Evolutionary conservation across 2,797 vertebrate genomes (phyloP).

Genomic region (Lacerta agilis): DNA sequence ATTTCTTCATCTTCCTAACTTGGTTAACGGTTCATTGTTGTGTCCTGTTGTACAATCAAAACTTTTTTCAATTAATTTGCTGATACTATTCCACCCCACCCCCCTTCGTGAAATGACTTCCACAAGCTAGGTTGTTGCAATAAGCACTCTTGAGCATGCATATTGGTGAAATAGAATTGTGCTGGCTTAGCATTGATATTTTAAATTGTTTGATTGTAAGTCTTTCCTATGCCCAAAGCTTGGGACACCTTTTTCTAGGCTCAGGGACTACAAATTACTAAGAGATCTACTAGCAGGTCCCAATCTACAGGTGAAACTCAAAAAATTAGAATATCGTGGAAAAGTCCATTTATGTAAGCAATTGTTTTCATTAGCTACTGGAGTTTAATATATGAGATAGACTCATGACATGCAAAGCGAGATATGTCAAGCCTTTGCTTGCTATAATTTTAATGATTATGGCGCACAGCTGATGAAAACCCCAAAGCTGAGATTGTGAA

Average conservation of each 20-base stretch:
- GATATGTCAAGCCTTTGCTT: no score
- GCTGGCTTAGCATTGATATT: neutral
- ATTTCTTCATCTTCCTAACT: constrained; percentile 53
- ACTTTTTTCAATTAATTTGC: constrained; percentile 68
- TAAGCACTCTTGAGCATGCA: neutral
- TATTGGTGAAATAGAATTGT: neutral
- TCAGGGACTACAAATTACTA: neutral
- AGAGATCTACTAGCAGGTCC: neutral
- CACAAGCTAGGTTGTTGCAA: neutral
- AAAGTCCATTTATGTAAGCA: no score
- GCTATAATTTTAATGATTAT: no score
- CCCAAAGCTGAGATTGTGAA: no score
- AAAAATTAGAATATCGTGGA: no score
- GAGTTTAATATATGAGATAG: no score
- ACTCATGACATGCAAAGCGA: no score
- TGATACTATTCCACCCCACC: constrained; percentile 38
- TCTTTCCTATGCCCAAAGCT: neutral
- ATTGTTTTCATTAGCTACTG: no score
- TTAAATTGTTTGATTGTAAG: neutral
- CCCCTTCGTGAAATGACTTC: constrained; percentile 38
- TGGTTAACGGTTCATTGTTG: constrained; percentile 62
- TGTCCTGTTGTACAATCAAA: constrained; percentile 55
- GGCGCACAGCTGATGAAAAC: no score
- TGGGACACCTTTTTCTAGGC: neutral
- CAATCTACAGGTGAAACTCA: no score